Evolutionary conservation across 2,797 vertebrate species (phyloP), one percentile per base, ranked within the genome.

Genomic region (Nannoperca obscura): DNA sequence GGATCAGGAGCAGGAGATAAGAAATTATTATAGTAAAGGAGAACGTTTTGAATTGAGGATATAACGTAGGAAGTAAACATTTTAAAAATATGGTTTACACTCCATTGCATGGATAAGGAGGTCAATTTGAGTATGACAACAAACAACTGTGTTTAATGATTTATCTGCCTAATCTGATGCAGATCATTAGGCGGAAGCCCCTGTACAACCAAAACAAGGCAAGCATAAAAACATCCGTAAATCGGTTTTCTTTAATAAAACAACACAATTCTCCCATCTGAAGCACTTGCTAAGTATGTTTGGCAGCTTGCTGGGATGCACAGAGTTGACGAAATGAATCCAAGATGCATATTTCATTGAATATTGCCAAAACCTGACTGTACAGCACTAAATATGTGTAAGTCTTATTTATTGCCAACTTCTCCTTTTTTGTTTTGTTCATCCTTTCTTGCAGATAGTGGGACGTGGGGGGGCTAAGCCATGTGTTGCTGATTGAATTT

Each of bases 81-180:
- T 87, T 55, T 61, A 71, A 83, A 69, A 78, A 81, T 64, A 72
- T 50, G 69, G 83, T 91, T 93, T 91, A 83, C 90, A 86, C 87
- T 87, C 69, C 73, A 72, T 36, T 77, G 87, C 74, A 53, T 78
- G 78, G 86, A 80, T 91, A 90, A 91, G 86, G 85, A 91, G 94
- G 91, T 92, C 91, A 90, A 83, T 92, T 87, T 89, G 71, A 91
- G 58, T 66, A 86, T 79, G 80, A 88, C 81, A 90, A 87, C 81
- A 86, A 88, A 81, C 81, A 65, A 81, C 78, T 85, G 85, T 82
- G 75, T 91, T 84, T 88, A 90, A 93, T 92, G 89, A 93, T 94
- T 93, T 90, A 93, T 92, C 85, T 81, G 73, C 79, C 88, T 93
- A 90, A 93, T 90, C 88, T 86, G 86, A 90, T 57, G 82, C 87